Base-by-base conservation (phyloP, 2,888 invertebrate genomes). In the Dilophus febrilis region DNA sequence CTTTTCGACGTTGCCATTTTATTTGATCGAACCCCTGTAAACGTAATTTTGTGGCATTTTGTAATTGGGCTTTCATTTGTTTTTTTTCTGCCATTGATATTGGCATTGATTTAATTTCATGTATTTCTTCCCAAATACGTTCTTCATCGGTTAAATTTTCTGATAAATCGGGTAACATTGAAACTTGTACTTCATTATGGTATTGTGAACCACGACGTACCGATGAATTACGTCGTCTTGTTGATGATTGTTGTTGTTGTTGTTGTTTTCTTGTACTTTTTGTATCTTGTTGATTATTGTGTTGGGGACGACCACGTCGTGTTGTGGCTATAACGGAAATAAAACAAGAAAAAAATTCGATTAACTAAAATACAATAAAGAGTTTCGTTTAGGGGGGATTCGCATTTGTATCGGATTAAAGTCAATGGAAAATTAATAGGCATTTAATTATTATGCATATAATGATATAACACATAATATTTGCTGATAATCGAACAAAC, bases 31-130 rank as follows among this genome's bases (percentile, higher is more conserved):
- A 71, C 6, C 85, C 86, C 66, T 84, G 83, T 0, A 85, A 67
- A 37, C 83, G 71, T 35, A 85, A 68, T 57, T 83, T 84, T 43
- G 84, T 84, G 35, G 83, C 80, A 53, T 76, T 83, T 83, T 83
- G 76, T 47, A 86, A 62, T 53, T 82, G 77, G 3, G 76, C 72
- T 56, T 85, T 86, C 47, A 83, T 66, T 51, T 83, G 81, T 47
- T 76, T 69, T 51, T 86, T 86, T 61, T 84, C 81, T 18, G 74
- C 67, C 84, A 86, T 85, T 7, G 78, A 75, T 6, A 86, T 73
- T 1, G 86, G 85, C 76, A 84, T 76, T 0, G 80, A 74, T 53
- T 85, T 85, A 46, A 86, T 83, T 56, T 79, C 77, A 77, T 81
- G 81, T 35, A 86, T 82, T 59, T 85, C 83, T 49, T 85, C 82